Conservation (phyloP, 2,797 vertebrate genomes). For the Chaetodon trifasciatus region DNA sequence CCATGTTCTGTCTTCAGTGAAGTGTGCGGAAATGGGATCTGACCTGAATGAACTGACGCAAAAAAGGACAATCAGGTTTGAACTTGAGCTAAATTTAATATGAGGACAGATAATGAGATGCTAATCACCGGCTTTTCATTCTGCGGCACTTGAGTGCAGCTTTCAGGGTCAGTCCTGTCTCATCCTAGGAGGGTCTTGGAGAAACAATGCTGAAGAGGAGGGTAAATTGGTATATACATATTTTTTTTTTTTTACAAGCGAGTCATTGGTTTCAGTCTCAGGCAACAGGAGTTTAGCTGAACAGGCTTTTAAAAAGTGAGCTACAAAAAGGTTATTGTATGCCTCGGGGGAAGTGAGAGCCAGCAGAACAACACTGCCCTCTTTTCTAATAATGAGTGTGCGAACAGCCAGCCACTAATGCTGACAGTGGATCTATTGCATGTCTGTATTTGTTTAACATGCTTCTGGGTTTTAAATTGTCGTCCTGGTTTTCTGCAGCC, state of each 20-base stretch:
- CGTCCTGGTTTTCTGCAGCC: conserved; percentile 44
- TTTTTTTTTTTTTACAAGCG: conserved; percentile 27
- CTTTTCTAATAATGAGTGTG: conserved; percentile 50
- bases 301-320: conserved; percentile 58
- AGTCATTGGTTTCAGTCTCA: conserved; percentile 43
- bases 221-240: neutral
- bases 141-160: neutral
- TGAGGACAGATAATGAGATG: conserved; percentile 37
- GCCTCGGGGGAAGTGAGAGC: conserved; percentile 34
- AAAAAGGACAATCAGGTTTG: conserved; percentile 18
- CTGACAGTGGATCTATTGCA: conserved; percentile 63
- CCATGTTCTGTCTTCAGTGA: conserved; percentile 38
- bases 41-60: conserved; percentile 25
- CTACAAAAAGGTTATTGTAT: conserved; percentile 69
- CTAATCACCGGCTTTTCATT: conserved; percentile 28
- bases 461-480: conserved; percentile 65
- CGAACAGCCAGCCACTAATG: conserved; percentile 45
- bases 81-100: conserved; percentile 35
- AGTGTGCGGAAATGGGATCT: conserved; percentile 29
- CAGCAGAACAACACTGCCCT: conserved; percentile 52
- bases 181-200: neutral
- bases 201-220: conserved; percentile 21
- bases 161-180: conserved; percentile 5
- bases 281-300: conserved; percentile 38
- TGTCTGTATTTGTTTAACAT: conserved; percentile 75